Evolutionary conservation across 2,888 invertebrate genomes (phyloP), one percentile per base, ranked within the genome.

Genomic region (Aplocera efformata): DNA sequence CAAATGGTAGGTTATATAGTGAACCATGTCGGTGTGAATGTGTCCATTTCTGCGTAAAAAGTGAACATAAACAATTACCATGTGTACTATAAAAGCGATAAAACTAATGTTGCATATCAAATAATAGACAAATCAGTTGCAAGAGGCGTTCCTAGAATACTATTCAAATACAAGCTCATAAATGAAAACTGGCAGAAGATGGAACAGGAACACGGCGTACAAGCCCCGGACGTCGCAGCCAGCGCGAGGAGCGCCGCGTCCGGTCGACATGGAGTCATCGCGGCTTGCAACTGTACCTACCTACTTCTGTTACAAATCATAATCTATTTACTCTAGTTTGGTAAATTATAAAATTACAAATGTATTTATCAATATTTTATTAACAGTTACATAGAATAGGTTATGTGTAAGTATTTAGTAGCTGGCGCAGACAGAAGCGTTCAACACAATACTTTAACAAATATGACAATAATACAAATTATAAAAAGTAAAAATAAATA

Each of bases 1-100:
- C 73, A 76, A 51, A 53, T 54, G 52, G 57, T 46, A 53, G 48
- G 33, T 41, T 1, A 54, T 32, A 51, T 57, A 61, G 56, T 48
- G 51, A 42, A 53, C 36, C 51, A 37, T 49, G 42, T 40, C 46
- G 40, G 6, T 32, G 10, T 47, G 29, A 53, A 57, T 65, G 63
- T 63, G 61, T 60, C 52, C 61, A 62, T 58, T 55, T 42, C 41
- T 20, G 10, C 34, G 35, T 44, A 39, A 30, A 40, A 38, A 38
- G 22, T 41, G 33, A 48, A 46, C 34, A 42, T 23, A 33, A 46
- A 23, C 33, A 20, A 28, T 23, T 23, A 31, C 8, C 27, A 11
- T 6, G 33, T 30, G 42, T 10, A 37, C 10, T 9, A 42, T 37
- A 41, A 25, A 35, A 31, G 21, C 21, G 27, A 11, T 22, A n/a